Percentiles rank a stretch among this genome's conserved stretches.
These are phyloP conservation scores for Octodon degus DNA, from an alignment of 2,113 vertebrate genomes.

Conservation along the genomic window DNA sequence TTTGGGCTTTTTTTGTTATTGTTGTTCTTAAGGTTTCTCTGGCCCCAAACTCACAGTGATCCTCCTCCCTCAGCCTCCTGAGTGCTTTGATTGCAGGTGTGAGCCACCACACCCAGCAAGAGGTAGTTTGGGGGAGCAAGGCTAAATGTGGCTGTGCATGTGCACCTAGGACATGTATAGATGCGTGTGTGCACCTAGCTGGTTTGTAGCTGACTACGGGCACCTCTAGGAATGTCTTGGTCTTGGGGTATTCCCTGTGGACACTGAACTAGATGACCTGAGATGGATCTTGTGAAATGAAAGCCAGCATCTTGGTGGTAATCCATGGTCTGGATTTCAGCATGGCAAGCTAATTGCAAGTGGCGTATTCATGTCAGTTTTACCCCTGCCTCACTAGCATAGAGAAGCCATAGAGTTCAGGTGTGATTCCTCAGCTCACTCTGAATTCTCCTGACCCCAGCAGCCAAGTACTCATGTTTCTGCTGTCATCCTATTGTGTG, in stretches of 20 bases:
- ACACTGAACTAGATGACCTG: background rate
- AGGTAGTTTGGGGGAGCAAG: background rate
- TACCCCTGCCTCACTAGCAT: background rate
- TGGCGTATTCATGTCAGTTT: background rate
- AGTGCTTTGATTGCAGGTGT: background rate
- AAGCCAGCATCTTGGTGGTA: background rate
- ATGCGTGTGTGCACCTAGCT: background rate
- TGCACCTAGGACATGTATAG: rapidly evolving
- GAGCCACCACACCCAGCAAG: background rate
- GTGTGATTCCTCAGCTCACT: background rate
- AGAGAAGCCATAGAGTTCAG: background rate
- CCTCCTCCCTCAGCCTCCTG: background rate
- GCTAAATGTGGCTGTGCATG: background rate
- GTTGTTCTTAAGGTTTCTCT: background rate
- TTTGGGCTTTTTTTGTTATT: background rate
- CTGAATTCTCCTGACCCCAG: background rate
- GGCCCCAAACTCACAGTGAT: background rate
- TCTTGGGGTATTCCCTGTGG: background rate
- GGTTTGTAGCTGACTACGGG: background rate
- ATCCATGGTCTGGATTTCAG: background rate
- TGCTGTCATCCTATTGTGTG: background rate
- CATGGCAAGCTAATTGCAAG: background rate
- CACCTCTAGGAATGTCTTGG: background rate
- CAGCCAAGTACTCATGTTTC: background rate
- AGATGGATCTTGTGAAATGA: background rate